Evolutionary conservation across 2,113 vertebrate species (phyloP), one percentile per base, ranked within the genome.

Genomic region (Thunnus thynnus): DNA sequence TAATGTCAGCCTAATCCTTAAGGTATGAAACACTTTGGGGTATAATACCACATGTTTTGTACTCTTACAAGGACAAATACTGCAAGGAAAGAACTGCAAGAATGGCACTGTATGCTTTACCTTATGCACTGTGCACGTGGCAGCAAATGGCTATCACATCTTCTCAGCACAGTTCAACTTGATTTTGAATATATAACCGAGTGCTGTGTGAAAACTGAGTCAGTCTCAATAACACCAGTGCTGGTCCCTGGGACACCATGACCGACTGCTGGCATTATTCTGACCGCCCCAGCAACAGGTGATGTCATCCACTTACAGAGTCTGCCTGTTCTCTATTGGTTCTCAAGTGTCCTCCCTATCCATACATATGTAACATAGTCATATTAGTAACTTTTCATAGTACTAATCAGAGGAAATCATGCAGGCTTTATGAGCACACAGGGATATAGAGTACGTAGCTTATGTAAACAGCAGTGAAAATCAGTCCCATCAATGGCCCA

Each of bases 241-340:
- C 90, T 90, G 93, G 93, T 92, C 94, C 64, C 76, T 88, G 78
- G 79, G 65, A 93, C 86, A 91, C 55, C 75, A 72, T 61, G 90
- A 91, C 89, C 88, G 90, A 91, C 93, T 94, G 94, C 93, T 94
- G 93, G 94, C 88, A 93, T 94, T 92, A 94, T 94, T 94, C 92
- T 90, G 84, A 91, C 87, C 41, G 90, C 86, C 89, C 80, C 93
- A 83, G 93, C 63, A 86, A 93, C 87, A 78, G 57, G 56, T 69
- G 80, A 91, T 78, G 86, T 89, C 88, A 86, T 75, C 65, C 55
- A 62, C 50, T 51, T 27, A 16, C 60, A 44, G 57, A 55, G 50
- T 30, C 56, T 25, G 30, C 57, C 64, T 62, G 30, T 9, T 18
- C 32, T 47, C 25, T 12, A 47, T 30, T 70, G 60, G 47, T 36